These are phyloP conservation scores for Eupithecia pulchellata DNA, from an alignment of 2,888 invertebrate genomes.

Conservation along the genomic window DNA sequence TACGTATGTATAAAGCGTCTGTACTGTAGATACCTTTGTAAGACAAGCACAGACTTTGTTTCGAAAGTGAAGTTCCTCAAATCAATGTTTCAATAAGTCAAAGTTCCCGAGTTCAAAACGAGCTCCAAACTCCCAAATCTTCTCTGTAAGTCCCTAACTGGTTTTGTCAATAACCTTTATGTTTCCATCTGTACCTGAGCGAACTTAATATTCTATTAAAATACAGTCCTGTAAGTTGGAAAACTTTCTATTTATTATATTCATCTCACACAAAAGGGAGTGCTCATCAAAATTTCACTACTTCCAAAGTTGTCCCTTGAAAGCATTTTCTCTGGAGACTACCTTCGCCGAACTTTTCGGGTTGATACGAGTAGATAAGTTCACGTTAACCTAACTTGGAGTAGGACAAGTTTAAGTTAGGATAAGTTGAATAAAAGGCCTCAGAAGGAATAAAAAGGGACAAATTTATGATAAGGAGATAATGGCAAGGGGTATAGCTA, in stretches of 20 bases:
- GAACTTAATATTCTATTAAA: slow-evolving; percentile 7
- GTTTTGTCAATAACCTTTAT: background rate
- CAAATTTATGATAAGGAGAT: slow-evolving; percentile 26
- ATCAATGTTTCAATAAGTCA: slow-evolving; percentile 1
- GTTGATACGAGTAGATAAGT: slow-evolving; percentile 44
- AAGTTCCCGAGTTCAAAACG: background rate
- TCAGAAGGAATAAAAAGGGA: slow-evolving; percentile 24
- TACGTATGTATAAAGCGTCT: background rate
- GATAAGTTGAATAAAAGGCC: slow-evolving; percentile 33
- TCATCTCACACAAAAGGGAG: slow-evolving; percentile 24
- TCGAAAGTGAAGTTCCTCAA: background rate
- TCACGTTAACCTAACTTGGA: slow-evolving; percentile 36
- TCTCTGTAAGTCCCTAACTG: background rate
- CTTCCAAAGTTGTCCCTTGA: background rate
- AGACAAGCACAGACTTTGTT: background rate
- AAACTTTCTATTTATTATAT: slow-evolving; percentile 12
- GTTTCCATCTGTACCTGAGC: background rate
- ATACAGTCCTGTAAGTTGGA: background rate
- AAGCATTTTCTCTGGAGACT: background rate
- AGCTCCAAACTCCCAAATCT: background rate
- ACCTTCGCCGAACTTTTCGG: slow-evolving; percentile 35
- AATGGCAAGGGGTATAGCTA: background rate
- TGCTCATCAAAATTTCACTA: slow-evolving; percentile 21
- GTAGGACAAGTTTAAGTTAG: slow-evolving; percentile 36
- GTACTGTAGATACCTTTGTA: background rate